Evolutionary conservation across 2,888 invertebrate genomes (phyloP).

Genomic region (Drosophila prostipennis): DNA sequence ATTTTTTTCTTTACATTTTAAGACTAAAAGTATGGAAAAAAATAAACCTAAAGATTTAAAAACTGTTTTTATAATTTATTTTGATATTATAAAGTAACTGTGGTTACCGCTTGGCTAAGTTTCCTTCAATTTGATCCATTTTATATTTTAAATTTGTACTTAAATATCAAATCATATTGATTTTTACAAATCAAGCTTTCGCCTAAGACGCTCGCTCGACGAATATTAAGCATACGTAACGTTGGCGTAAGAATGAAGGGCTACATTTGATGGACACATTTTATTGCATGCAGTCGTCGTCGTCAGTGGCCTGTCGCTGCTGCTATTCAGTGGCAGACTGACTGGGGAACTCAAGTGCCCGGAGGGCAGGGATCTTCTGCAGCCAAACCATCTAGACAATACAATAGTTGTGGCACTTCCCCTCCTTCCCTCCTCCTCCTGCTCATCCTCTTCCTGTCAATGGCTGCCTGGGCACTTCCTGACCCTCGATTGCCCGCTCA

Average conservation of each 20-base stretch:
- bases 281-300: conserved; percentile 67
- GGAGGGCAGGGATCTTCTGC: conserved; percentile 33
- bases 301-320: conserved; percentile 45
- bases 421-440: neutral
- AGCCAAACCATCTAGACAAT: conserved; percentile 58
- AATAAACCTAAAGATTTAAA: no score
- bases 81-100: no score
- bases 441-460: conserved; percentile 51
- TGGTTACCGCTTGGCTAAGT: no score
- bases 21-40: no score
- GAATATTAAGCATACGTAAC: conserved; percentile 31
- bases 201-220: no score
- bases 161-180: no score
- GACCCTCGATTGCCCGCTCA: conserved; percentile 35
- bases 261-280: conserved; percentile 76
- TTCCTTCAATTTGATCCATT: no score
- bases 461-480: conserved; percentile 71
- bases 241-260: conserved; percentile 42
- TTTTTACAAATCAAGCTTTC: no score
- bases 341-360: conserved; percentile 30
- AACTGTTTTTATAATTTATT: no score
- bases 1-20: no score
- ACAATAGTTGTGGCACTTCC: conserved; percentile 51
- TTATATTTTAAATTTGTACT: no score
- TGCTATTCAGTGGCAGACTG: conserved; percentile 38